phyloP scores from a whole-genome alignment of 2,797 vertebrate species.

The Ciconia nigra region DNA sequence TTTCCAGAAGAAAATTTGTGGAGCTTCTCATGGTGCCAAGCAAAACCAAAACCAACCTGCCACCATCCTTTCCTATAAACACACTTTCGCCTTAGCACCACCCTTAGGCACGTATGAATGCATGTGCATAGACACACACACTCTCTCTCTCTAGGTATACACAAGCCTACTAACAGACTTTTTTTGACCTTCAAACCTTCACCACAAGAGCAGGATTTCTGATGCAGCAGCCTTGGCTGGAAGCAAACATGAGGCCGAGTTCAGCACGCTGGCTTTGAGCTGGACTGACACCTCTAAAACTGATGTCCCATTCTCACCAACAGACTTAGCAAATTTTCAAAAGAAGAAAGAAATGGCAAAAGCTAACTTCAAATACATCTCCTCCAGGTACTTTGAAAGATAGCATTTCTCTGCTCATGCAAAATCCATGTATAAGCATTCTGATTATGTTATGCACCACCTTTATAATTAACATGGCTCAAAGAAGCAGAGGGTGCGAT shows the following conservation, averaged over 20 bases:
- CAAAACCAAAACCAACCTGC: background rate
- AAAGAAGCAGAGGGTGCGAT: conserved; percentile 4
- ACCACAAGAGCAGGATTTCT: background rate
- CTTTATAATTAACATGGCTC: conserved; percentile 42
- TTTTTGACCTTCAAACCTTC: conserved; percentile 9
- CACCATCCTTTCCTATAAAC: background rate
- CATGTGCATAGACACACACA: rapidly evolving
- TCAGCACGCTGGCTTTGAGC: conserved; percentile 4
- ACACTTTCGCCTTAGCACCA: background rate
- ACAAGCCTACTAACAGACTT: background rate
- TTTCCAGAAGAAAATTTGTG: background rate
- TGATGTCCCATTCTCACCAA: background rate
- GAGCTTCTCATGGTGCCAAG: background rate
- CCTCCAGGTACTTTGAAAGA: background rate
- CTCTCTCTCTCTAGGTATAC: background rate
- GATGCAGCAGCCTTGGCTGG: conserved; percentile 13
- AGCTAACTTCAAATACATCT: background rate
- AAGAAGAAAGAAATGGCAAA: background rate
- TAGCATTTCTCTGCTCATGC: background rate
- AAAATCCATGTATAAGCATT: background rate
- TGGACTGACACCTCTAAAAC: background rate
- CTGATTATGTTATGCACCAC: background rate
- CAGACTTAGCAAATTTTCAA: background rate
- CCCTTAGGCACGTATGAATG: background rate
- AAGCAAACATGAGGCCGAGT: conserved; percentile 2